Evolutionary conservation across 92 coral and sea anemone genomes (phyloP).

Genomic region (Epizoanthus fatuus): DNA sequence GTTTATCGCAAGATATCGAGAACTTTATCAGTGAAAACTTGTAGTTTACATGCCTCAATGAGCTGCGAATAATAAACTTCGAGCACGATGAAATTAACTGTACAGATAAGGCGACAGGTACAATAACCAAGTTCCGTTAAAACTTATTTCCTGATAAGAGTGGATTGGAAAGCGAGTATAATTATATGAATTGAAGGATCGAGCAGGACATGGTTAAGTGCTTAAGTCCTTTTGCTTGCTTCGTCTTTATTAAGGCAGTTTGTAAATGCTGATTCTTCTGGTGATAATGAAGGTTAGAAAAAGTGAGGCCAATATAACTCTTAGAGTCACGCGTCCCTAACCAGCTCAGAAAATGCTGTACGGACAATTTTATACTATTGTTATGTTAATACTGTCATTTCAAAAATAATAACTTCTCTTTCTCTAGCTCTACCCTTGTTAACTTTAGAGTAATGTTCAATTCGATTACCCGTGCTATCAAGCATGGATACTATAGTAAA

Average conservation of each 20-base stretch:
- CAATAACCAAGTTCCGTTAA: slow-evolving; percentile 20
- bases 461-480: slow-evolving; percentile 19
- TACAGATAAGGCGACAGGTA: slow-evolving; percentile 62
- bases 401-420: background rate
- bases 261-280: slow-evolving; percentile 10
- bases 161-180: slow-evolving; percentile 13
- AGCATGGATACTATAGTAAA: background rate
- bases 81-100: slow-evolving; percentile 70
- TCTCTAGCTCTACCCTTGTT: slow-evolving; percentile 4
- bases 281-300: slow-evolving; percentile 1
- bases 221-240: slow-evolving; percentile 34
- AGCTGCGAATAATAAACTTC: slow-evolving; percentile 56
- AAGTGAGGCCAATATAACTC: slow-evolving; percentile 16
- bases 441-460: slow-evolving; percentile 1
- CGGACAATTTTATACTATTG: slow-evolving; percentile 16
- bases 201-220: slow-evolving; percentile 23
- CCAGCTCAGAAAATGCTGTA: slow-evolving; percentile 9
- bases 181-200: slow-evolving; percentile 16
- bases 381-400: slow-evolving; percentile 29
- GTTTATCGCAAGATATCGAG: slow-evolving; percentile 49
- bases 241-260: slow-evolving; percentile 29
- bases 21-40: slow-evolving; percentile 39
- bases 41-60: slow-evolving; percentile 51
- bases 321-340: slow-evolving; percentile 39
- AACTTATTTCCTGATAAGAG: slow-evolving; percentile 22